Evolutionary conservation across 2,797 vertebrate genomes (phyloP).

Genomic region (Rhinichthys osculus): DNA sequence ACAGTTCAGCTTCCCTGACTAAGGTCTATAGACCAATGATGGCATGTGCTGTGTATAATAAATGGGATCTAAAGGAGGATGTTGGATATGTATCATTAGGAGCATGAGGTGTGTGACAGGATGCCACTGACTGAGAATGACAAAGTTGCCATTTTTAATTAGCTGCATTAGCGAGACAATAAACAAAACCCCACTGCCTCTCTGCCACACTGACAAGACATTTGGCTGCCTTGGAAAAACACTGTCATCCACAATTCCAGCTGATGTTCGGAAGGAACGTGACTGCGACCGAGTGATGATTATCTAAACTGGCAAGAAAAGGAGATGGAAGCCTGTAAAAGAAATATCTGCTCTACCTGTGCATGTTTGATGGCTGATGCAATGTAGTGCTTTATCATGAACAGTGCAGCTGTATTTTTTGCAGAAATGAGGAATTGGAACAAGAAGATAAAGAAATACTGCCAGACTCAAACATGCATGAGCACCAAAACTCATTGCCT

Average conservation of each 20-base stretch:
- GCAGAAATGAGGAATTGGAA: neutral
- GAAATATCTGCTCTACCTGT: conserved; percentile 8
- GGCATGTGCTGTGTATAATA: neutral
- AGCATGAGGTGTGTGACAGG: conserved; percentile 11
- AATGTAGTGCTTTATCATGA: neutral
- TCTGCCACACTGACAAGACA: conserved; percentile 31
- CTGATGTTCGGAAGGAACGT: conserved; percentile 13
- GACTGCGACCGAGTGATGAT: conserved; percentile 32
- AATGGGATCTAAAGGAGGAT: neutral
- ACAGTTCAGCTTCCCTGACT: neutral
- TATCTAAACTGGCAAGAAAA: conserved; percentile 18
- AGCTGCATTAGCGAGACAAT: conserved; percentile 20
- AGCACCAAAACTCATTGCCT: neutral
- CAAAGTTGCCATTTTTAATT: conserved; percentile 37
- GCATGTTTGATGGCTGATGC: neutral
- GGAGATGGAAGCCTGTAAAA: neutral
- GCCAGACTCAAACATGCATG: neutral
- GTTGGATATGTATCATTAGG: neutral
- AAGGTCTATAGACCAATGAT: too few relatives aligned
- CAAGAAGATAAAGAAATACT: neutral
- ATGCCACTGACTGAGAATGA: conserved; percentile 8
- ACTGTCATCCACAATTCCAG: conserved; percentile 21
- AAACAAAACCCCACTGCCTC: conserved; percentile 30
- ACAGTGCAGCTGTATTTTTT: neutral
- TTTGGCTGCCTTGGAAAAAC: conserved; percentile 35